Evolutionary conservation across 2,888 invertebrate genomes (phyloP), one percentile per base, ranked within the genome.

Genomic region (Xanthorhoe designata): DNA sequence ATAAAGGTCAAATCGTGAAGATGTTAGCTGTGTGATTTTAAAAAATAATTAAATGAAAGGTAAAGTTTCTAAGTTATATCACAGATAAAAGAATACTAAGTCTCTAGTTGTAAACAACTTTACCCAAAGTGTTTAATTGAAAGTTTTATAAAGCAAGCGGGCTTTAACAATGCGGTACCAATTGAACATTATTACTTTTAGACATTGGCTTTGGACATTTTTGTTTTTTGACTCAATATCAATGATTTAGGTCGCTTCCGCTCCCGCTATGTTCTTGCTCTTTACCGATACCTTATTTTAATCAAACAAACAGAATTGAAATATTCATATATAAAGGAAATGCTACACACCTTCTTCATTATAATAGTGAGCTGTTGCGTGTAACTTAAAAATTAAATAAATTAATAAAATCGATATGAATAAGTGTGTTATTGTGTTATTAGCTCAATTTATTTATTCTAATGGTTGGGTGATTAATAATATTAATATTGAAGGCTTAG

Each of bases 381-480:
- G 58, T 32, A 17, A 42, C 45, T 13, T 35, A 2, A 19, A 56
- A 35, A 49, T 24, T n/a, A 49, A 10, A 53, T 17, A n/a, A 47
- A 53, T 35, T 56, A 47, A 29, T 24, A 49, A 29, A 8, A 10
- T 7, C 29, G 32, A 47, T 3, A 63, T 57, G 61, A 38, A 19
- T 42, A 57, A 42, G 42, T 53, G 15, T 42, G 42, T 59, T 4
- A 3, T 60, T 24, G 50, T 66, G 45, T 38, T 64, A 47, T 64
- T 66, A n/a, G 17, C 54, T 49, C 50, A 63, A 57, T 47, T 56
- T 15, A 29, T 68, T 42, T 66, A 29, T 52, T 68, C 68, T 18
- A 52, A 65, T 24, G 66, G 73, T 59, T 80, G 79, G 79, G 35
- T 80, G 10, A 66, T 80, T 3, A 76, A 63, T 47, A 61, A 78